phyloP scores from a whole-genome alignment of 2,888 invertebrate species.

The Glyphotaelius pellucidus region DNA sequence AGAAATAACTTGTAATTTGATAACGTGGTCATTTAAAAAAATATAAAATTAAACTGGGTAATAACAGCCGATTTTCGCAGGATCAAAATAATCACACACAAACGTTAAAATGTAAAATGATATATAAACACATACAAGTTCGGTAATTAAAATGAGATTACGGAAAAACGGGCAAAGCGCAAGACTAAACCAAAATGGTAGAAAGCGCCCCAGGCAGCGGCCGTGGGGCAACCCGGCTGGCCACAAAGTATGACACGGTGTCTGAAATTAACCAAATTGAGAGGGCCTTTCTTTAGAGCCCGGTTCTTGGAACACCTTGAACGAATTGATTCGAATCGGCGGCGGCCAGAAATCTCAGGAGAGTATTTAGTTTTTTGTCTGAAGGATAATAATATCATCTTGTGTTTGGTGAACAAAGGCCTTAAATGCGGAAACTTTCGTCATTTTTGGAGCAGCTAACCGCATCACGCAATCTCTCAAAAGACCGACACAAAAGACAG shows the following conservation, averaged over 20 bases:
- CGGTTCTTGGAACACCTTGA: constrained; percentile 43
- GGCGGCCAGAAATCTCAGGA: constrained; percentile 34
- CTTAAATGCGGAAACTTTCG: constrained; percentile 13
- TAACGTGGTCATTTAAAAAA: not conserved
- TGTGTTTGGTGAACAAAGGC: constrained; percentile 28
- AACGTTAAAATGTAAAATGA: not conserved
- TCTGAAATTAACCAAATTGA: constrained; percentile 48
- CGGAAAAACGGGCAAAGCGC: not conserved
- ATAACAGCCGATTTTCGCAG: not conserved
- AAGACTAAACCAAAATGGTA: constrained; percentile 4
- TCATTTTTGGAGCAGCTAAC: constrained; percentile 23
- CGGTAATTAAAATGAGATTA: constrained; percentile 12
- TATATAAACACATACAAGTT: not conserved
- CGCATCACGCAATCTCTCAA: constrained; percentile 29
- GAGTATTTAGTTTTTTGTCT: constrained; percentile 40
- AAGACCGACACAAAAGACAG: not conserved
- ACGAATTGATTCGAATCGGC: constrained; percentile 49
- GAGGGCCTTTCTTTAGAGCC: constrained; percentile 39
- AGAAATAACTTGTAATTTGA: too few species aligned
- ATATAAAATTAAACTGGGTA: not conserved
- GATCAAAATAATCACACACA: not conserved
- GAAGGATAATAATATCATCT: constrained; percentile 31
- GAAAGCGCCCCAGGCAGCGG: constrained; percentile 22
- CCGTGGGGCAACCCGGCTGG: not conserved
- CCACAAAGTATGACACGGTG: constrained; percentile 31